Percentiles rank a stretch among this genome's conserved stretches.
Evolutionary conservation across 2,888 invertebrate genomes (phyloP).

Genomic region (Tubulanus polymorphus): DNA sequence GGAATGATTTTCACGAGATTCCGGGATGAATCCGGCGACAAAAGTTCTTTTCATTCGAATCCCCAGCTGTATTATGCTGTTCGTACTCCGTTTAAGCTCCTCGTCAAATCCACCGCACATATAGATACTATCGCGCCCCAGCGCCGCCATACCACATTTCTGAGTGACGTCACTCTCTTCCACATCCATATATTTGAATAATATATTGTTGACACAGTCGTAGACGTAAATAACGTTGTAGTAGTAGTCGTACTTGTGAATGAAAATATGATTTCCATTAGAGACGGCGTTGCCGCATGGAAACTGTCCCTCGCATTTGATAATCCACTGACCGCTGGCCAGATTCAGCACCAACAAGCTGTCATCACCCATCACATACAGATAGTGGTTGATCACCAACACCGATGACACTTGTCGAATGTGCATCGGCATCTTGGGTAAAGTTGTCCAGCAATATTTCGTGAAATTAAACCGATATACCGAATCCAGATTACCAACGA

Average conservation of each 20-base stretch:
- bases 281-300: neutral
- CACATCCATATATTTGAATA: neutral
- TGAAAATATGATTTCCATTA: neutral
- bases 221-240: neutral
- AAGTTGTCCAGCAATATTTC: neutral
- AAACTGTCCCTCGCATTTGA: neutral
- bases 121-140: neutral
- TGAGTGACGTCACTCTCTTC: neutral
- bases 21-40: neutral
- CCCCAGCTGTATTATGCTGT: neutral
- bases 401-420: neutral
- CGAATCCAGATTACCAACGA: neutral
- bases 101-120: neutral
- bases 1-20: neutral
- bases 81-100: neutral
- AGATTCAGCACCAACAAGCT: neutral
- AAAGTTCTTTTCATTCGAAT: neutral
- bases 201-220: neutral
- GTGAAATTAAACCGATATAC: neutral
- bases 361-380: neutral
- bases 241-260: neutral
- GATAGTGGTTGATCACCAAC: neutral
- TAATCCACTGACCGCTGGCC: neutral
- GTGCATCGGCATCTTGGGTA: neutral
- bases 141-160: neutral